phyloP scores from a whole-genome alignment of 2,113 vertebrate genomes.

The Genyomyrus donnyi region DNA sequence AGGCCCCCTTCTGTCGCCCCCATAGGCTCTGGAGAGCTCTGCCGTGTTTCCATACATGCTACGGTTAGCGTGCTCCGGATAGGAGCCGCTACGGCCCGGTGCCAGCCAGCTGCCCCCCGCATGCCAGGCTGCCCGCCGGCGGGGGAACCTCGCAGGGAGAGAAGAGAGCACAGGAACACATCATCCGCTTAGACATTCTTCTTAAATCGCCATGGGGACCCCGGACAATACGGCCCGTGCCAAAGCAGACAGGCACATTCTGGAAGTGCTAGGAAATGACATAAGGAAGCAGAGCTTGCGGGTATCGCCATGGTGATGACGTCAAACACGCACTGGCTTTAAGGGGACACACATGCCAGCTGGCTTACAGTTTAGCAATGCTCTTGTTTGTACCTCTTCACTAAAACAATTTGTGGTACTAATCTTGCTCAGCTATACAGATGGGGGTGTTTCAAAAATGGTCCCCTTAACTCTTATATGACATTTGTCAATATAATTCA shows the following conservation, averaged over 20 bases:
- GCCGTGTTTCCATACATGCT: background rate
- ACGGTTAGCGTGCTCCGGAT: background rate
- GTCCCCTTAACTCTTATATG: background rate
- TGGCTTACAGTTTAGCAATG: background rate
- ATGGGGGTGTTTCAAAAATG: background rate
- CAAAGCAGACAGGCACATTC: background rate
- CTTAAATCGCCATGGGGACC: background rate
- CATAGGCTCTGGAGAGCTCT: background rate
- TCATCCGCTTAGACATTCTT: background rate
- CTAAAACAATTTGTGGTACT: background rate
- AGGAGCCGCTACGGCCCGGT: background rate
- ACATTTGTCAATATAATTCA: background rate
- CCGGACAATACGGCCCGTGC: background rate
- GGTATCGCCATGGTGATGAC: background rate
- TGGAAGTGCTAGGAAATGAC: background rate
- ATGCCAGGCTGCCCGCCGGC: background rate
- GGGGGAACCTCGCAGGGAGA: background rate
- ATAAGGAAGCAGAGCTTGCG: background rate
- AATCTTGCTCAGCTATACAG: background rate
- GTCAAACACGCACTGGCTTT: background rate
- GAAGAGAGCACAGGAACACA: background rate
- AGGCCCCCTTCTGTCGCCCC: background rate
- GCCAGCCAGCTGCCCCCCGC: background rate
- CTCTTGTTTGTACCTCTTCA: background rate
- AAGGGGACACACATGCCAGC: background rate